Percentiles rank a stretch among this genome's conserved stretches.
These are phyloP conservation scores for Chloroclystis v-ata DNA, from an alignment of 2,888 invertebrate genomes.

Conservation along the genomic window DNA sequence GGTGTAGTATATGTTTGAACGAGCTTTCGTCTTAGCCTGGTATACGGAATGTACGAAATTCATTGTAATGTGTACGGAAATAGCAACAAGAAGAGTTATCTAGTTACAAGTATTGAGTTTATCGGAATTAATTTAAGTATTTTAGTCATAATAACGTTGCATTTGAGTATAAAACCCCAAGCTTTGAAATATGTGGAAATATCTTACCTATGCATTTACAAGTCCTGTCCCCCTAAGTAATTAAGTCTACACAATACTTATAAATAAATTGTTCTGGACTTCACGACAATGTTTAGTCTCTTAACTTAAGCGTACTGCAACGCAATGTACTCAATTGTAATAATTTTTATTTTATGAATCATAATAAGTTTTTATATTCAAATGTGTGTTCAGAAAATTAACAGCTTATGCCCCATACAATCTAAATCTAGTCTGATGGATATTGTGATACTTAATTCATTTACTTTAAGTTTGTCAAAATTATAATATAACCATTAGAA, in stretches of 20 bases:
- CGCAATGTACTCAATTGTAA: not conserved
- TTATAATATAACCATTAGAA: not conserved
- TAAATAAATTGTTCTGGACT: constrained; percentile 5
- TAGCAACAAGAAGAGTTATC: constrained; percentile 52
- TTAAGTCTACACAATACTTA: constrained; percentile 29
- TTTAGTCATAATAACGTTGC: constrained; percentile 39
- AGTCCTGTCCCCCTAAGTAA: constrained; percentile 29
- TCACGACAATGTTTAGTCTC: not conserved
- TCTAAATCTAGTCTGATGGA: constrained; percentile 4
- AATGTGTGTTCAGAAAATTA: not conserved
- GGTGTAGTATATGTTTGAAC: constrained; percentile 66
- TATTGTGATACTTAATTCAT: constrained; percentile 1
- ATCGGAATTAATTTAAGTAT: constrained; percentile 30
- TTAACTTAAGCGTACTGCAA: not conserved
- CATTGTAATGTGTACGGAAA: constrained; percentile 41
- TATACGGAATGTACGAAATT: constrained; percentile 56
- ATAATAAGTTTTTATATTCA: not conserved
- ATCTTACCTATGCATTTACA: constrained; percentile 25
- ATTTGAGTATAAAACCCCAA: constrained; percentile 41
- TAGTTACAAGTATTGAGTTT: constrained; percentile 42
- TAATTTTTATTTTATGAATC: not conserved
- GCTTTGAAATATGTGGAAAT: constrained; percentile 41
- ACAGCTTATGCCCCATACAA: constrained; percentile 2
- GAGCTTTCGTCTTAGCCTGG: constrained; percentile 74
- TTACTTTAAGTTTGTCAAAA: not conserved